These are phyloP conservation scores for Drosophila nigrodunni DNA, from an alignment of 1,140 invertebrate genomes.

Conservation along the genomic window DNA sequence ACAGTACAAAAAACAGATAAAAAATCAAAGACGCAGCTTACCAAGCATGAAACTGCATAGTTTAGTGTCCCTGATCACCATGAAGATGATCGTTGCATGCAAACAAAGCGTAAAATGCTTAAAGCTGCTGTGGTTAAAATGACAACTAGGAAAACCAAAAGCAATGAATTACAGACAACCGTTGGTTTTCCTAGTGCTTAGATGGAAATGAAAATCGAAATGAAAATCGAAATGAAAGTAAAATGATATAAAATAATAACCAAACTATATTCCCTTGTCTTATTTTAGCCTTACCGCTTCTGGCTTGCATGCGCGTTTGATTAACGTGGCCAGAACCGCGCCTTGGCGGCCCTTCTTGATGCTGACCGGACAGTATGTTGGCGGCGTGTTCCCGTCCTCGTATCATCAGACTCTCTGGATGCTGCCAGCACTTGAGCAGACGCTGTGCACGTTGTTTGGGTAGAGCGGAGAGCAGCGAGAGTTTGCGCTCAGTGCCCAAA, in stretches of 20 bases:
- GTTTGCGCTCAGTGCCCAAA: constrained; percentile 88
- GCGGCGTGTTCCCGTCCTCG: constrained; percentile 92
- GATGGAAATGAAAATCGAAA: constrained; percentile 1
- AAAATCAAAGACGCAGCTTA: constrained; percentile 48
- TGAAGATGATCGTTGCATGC: constrained; percentile 32
- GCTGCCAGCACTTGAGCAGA: constrained; percentile 91
- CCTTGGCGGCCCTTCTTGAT: constrained; percentile 79
- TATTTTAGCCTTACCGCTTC: constrained; percentile 55
- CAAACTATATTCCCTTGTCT: not conserved
- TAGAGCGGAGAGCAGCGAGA: constrained; percentile 89
- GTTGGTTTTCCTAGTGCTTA: constrained; percentile 66
- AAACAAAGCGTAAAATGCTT: constrained; percentile 57
- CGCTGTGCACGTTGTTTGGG: constrained; percentile 91
- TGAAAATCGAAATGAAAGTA: not conserved
- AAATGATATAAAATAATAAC: not conserved
- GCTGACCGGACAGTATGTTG: constrained; percentile 90
- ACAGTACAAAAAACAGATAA: constrained; percentile 36
- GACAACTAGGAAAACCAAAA: constrained; percentile 71
- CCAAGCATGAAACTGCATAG: constrained; percentile 29
- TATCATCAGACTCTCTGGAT: constrained; percentile 91
- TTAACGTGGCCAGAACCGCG: constrained; percentile 44
- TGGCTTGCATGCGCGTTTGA: constrained; percentile 54
- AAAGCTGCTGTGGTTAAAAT: constrained; percentile 63
- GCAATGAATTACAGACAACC: constrained; percentile 62
- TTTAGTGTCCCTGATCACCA: constrained; percentile 43